A percentile compares a stretch with the other conserved stretches of the same genome.
Conservation (phyloP, 2,797 vertebrate species). For the Pteronotus mesoamericanus region DNA sequence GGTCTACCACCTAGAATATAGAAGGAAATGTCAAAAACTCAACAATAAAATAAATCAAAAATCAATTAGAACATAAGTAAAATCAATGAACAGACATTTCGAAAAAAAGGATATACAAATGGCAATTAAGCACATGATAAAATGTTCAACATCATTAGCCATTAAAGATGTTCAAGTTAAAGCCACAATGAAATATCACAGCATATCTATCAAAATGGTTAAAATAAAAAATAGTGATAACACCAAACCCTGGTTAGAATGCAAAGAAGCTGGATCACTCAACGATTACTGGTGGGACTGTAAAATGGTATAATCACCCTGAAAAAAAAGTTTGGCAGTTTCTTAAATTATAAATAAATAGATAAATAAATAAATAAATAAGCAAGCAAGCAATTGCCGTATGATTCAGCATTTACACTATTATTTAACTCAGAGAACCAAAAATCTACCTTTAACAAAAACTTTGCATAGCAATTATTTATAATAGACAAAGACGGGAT, state of each 20-base stretch:
- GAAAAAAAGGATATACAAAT: neutral
- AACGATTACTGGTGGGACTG: no score
- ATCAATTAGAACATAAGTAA: neutral
- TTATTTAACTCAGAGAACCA: neutral
- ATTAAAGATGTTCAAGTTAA: neutral
- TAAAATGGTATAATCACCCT: neutral
- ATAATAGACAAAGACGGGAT: neutral
- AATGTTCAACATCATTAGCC: neutral
- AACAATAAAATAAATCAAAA: neutral
- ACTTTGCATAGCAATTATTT: neutral
- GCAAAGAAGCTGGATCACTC: neutral
- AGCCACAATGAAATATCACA: neutral
- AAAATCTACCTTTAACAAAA: neutral
- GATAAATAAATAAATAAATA: neutral
- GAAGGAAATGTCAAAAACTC: neutral
- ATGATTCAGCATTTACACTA: neutral
- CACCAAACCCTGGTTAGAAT: neutral
- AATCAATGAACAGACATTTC: neutral
- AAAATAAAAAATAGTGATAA: neutral
- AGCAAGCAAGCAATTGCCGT: neutral
- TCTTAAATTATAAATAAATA: neutral
- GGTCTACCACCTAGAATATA: neutral
- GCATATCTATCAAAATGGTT: neutral
- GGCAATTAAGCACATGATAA: neutral
- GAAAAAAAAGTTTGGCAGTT: neutral